These are phyloP conservation scores for Tupaia chinensis DNA, from an alignment of 2,113 vertebrate species.

Conservation along the genomic window DNA sequence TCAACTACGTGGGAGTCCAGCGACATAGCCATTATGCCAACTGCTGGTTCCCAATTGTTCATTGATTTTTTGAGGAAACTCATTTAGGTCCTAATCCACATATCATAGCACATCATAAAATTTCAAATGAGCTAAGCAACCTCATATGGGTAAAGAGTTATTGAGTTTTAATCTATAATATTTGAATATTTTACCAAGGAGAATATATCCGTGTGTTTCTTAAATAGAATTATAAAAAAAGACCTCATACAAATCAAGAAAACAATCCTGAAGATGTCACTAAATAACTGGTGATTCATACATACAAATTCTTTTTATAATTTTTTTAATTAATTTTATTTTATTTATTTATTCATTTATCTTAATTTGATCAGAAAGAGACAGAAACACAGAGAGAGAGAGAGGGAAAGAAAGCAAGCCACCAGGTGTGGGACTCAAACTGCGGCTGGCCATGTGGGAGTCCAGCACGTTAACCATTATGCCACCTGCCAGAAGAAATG, in stretches of 20 bases:
- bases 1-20: too few relatives aligned
- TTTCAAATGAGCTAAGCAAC: neutral
- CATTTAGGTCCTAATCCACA: neutral
- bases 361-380: too few relatives aligned
- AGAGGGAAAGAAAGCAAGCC: too few relatives aligned
- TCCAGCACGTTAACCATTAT: too few relatives aligned
- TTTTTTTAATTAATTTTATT: too few relatives aligned
- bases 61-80: constrained; percentile 20
- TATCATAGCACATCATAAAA: neutral
- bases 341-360: too few relatives aligned
- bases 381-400: too few relatives aligned
- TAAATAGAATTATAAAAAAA: constrained; percentile 15
- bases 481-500: neutral
- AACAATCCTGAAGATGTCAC: neutral
- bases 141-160: neutral
- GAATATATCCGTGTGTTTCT: neutral
- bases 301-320: neutral
- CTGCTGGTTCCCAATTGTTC: neutral
- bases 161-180: neutral
- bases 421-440: too few relatives aligned
- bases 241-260: constrained; percentile 23
- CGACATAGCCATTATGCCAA: too few relatives aligned
- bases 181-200: constrained; percentile 4
- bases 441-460: too few relatives aligned
- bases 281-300: neutral